Conservation (phyloP, 2,797 vertebrate genomes). For the Acrossocheilus wenchowensis region DNA sequence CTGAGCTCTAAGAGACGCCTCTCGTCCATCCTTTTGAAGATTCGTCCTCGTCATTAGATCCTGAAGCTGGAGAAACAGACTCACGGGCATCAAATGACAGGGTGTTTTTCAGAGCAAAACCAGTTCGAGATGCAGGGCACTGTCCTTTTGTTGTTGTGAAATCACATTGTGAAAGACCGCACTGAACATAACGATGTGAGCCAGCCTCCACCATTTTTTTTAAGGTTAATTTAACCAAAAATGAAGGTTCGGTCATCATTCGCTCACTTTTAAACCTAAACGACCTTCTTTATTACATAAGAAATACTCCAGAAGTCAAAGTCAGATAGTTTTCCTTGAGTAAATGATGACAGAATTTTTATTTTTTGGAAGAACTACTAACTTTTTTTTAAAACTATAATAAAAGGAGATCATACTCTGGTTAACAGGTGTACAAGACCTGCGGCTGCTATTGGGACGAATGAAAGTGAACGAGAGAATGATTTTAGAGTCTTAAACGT, state of each 20-base stretch:
- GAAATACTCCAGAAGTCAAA: not conserved
- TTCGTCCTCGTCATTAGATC: not conserved
- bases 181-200: slow-evolving; percentile 30
- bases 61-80: slow-evolving; percentile 3
- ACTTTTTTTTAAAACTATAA: not conserved
- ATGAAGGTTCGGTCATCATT: not conserved
- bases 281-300: not conserved
- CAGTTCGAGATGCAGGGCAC: slow-evolving; percentile 5
- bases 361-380: not conserved
- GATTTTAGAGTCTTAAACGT: slow-evolving; percentile 23
- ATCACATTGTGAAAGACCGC: slow-evolving; percentile 44
- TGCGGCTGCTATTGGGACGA: not conserved
- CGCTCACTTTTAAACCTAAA: not conserved
- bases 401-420: slow-evolving; percentile 6
- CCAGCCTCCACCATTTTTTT: not conserved
- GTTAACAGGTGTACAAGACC: not conserved
- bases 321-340: not conserved
- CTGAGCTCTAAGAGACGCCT: slow-evolving; percentile 38
- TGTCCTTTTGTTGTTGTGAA: slow-evolving; percentile 38
- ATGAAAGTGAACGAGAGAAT: not conserved
- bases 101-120: slow-evolving; percentile 13
- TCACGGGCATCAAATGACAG: not conserved
- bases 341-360: not conserved
- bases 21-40: not conserved
- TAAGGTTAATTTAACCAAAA: not conserved